Conservation (phyloP, 1,140 invertebrate genomes). For the Octopus sinensis region DNA sequence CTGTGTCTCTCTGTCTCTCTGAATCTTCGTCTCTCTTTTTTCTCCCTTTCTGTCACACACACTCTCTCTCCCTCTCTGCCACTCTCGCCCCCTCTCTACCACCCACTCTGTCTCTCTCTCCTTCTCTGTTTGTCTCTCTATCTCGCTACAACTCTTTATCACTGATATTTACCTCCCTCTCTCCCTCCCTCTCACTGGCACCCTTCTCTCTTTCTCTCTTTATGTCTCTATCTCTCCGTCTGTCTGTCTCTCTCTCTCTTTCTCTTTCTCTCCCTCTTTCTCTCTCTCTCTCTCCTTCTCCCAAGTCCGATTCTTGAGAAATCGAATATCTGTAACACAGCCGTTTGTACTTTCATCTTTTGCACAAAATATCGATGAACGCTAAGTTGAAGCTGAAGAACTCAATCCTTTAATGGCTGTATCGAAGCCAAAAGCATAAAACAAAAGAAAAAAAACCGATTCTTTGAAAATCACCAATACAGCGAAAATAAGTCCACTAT, state of each 20-base stretch:
- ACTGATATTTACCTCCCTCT: background rate
- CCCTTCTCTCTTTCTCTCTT: background rate
- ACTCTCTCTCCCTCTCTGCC: background rate
- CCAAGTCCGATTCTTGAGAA: no score
- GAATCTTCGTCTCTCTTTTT: background rate
- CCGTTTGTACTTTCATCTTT: no score
- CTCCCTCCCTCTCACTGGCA: background rate
- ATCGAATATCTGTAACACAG: no score
- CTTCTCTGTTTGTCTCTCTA: background rate
- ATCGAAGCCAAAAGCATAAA: no score
- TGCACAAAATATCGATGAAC: no score
- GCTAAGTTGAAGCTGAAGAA: no score
- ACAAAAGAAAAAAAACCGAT: no score
- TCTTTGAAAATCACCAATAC: no score
- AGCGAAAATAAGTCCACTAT: no score
- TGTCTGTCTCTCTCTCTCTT: background rate
- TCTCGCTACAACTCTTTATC: background rate
- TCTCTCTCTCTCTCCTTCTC: background rate
- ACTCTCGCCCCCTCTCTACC: background rate
- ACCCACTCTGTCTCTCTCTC: background rate
- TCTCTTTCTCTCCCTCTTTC: background rate
- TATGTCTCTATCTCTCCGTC: background rate
- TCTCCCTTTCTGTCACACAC: background rate
- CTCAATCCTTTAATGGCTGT: no score
- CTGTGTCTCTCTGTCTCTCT: background rate